phyloP scores from a whole-genome alignment of 2,888 invertebrate species.

The Glyphotaelius pellucidus region DNA sequence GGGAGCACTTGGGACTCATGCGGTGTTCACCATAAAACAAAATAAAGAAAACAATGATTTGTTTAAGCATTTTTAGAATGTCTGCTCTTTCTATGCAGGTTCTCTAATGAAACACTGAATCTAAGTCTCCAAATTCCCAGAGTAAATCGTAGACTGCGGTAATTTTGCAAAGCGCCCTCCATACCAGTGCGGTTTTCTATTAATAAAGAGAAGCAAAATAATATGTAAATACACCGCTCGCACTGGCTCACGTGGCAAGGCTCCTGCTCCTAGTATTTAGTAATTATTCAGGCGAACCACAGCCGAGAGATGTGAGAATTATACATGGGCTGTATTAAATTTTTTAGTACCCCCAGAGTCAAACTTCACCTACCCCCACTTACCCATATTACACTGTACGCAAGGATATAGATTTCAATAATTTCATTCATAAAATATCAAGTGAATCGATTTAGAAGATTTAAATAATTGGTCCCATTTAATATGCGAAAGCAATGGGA shows the following conservation, averaged over 20 bases:
- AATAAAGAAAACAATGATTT: not conserved
- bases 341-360: conserved; percentile 15
- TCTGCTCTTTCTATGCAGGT: not conserved
- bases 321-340: conserved; percentile 7
- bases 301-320: conserved; percentile 16
- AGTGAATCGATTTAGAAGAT: not conserved
- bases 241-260: conserved; percentile 34
- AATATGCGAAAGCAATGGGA: not conserved
- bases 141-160: conserved; percentile 38
- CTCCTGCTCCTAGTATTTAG: conserved; percentile 42
- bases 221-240: conserved; percentile 43
- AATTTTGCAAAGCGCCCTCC: conserved; percentile 30
- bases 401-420: not conserved
- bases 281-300: conserved; percentile 52
- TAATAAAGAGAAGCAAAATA: conserved; percentile 53
- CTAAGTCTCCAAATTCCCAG: not conserved
- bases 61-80: not conserved
- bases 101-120: not conserved
- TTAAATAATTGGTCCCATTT: not conserved
- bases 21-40: too few species aligned
- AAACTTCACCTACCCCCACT: conserved; percentile 24
- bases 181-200: conserved; percentile 53
- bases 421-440: not conserved
- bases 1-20: too few species aligned
- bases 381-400: not conserved